Evolutionary conservation across 2,797 vertebrate species (phyloP).

Genomic region (Eremophila alpestris): DNA sequence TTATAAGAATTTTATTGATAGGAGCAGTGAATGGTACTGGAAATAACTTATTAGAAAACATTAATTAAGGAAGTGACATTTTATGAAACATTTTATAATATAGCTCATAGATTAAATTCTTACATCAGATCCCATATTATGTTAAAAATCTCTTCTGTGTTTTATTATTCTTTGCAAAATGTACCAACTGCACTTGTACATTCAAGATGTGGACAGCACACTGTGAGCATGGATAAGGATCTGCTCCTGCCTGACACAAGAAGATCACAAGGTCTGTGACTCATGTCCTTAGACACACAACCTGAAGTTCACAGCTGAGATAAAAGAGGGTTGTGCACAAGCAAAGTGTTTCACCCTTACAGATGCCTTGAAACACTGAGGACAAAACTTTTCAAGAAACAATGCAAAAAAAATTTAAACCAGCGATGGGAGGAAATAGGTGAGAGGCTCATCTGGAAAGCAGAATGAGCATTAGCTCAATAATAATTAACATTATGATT

Average conservation of each 20-base stretch:
- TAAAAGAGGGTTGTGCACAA: background rate
- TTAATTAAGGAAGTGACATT: slow-evolving; percentile 44
- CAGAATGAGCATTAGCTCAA: background rate
- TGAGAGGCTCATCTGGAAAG: background rate
- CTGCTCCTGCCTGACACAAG: background rate
- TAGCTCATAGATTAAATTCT: background rate
- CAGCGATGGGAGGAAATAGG: background rate
- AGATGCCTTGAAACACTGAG: background rate
- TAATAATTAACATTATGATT: background rate
- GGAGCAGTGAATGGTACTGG: background rate
- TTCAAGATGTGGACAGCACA: background rate
- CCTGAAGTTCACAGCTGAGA: background rate
- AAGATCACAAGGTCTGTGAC: background rate
- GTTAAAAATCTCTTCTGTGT: background rate
- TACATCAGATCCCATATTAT: background rate
- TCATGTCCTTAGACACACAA: background rate
- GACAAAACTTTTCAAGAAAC: background rate
- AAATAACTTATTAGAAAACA: slow-evolving; percentile 38
- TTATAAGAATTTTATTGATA: slow-evolving; percentile 1
- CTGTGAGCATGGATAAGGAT: background rate
- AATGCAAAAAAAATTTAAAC: background rate
- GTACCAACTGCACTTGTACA: background rate
- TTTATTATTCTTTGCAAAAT: background rate
- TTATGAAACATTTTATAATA: background rate
- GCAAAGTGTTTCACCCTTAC: background rate